Evolutionary conservation across 2,888 invertebrate genomes (phyloP).

Genomic region (Oeneis ivallda): DNA sequence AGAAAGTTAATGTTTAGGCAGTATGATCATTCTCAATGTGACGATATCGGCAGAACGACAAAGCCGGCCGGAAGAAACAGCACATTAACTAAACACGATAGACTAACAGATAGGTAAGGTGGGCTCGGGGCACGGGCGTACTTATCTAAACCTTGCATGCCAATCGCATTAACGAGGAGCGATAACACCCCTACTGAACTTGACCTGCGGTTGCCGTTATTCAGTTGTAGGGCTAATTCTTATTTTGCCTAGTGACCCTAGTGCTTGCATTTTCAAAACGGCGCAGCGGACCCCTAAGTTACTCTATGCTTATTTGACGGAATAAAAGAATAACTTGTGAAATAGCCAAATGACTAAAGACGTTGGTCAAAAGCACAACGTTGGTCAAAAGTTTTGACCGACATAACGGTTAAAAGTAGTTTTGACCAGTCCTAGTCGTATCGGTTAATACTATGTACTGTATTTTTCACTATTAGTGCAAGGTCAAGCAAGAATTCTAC

Average conservation of each 20-base stretch:
- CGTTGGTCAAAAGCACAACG: too few species aligned
- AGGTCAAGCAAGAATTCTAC: not conserved
- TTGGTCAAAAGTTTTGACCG: too few species aligned
- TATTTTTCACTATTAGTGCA: not conserved
- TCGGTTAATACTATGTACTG: too few species aligned
- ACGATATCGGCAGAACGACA: conserved; percentile 43
- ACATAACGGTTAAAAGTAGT: too few species aligned
- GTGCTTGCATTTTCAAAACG: too few species aligned
- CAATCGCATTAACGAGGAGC: conserved; percentile 32
- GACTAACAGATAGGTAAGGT: conserved; percentile 53
- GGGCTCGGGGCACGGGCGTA: conserved; percentile 37
- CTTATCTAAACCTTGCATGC: conserved; percentile 29
- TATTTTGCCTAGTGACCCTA: not conserved
- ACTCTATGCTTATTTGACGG: too few species aligned
- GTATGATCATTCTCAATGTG: not conserved
- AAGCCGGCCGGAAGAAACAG: conserved; percentile 73
- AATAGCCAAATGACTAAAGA: too few species aligned
- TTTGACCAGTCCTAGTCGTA: too few species aligned
- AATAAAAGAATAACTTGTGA: too few species aligned
- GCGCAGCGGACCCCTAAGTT: not conserved
- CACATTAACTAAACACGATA: conserved; percentile 59
- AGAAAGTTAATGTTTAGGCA: conserved; percentile 6
- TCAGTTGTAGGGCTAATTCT: conserved; percentile 7
- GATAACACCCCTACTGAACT: conserved; percentile 39
- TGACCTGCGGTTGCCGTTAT: conserved; percentile 33